Evolutionary conservation across 2,888 invertebrate species (phyloP).

Genomic region (Agriopis aurantiaria): DNA sequence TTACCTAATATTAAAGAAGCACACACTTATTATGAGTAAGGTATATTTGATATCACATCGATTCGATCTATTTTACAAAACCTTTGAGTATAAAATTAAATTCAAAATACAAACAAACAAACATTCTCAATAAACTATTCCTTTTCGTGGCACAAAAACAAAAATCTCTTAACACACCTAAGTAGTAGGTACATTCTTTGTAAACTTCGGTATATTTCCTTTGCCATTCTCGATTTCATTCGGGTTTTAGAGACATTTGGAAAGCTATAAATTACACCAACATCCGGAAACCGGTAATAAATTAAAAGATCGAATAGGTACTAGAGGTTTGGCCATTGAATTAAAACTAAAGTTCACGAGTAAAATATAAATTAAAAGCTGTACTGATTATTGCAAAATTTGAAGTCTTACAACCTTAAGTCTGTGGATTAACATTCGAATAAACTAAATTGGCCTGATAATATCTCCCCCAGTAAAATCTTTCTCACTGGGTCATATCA

Average conservation of each 20-base stretch:
- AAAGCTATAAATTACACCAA: constrained; percentile 40
- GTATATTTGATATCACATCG: background rate
- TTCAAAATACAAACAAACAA: too few species aligned
- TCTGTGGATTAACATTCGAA: background rate
- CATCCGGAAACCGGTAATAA: constrained; percentile 31
- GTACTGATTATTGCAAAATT: background rate
- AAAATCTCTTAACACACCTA: too few species aligned
- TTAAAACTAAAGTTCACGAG: constrained; percentile 6
- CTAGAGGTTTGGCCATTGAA: constrained; percentile 14
- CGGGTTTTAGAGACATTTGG: constrained; percentile 30
- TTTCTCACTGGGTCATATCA: background rate
- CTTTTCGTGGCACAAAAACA: background rate
- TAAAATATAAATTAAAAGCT: background rate
- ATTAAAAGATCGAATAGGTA: constrained; percentile 15
- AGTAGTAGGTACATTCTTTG: background rate
- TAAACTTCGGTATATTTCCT: background rate
- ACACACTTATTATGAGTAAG: too few species aligned
- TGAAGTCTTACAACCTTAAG: background rate
- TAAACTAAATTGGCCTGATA: background rate
- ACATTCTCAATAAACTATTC: too few species aligned
- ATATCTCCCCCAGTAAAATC: background rate
- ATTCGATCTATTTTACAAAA: background rate
- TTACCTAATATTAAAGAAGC: too few species aligned
- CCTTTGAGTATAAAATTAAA: too few species aligned
- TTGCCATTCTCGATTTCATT: constrained; percentile 26